These are phyloP conservation scores for Leucophenga maculata DNA, from an alignment of 2,888 invertebrate genomes.

Conservation along the genomic window DNA sequence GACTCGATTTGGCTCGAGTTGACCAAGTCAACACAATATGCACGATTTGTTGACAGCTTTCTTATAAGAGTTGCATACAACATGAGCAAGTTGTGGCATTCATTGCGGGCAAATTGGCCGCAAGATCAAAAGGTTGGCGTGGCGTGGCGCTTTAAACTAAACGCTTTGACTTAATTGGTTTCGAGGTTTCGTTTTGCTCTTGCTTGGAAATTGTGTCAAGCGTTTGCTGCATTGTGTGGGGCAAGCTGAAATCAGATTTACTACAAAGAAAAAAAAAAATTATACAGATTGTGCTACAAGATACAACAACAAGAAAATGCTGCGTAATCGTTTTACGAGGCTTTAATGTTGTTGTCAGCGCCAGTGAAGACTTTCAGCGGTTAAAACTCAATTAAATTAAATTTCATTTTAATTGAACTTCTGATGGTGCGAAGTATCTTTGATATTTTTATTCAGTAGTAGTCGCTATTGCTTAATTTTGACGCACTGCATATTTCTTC, in stretches of 20 bases:
- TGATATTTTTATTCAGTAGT: too few relatives aligned
- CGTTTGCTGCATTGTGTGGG: conserved; percentile 31
- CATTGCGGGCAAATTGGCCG: conserved; percentile 44
- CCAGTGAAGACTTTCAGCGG: conserved; percentile 5
- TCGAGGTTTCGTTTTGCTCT: conserved; percentile 16
- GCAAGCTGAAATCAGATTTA: conserved; percentile 44
- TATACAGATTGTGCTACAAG: conserved; percentile 59
- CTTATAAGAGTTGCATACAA: conserved; percentile 46
- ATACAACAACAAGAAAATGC: conserved; percentile 38
- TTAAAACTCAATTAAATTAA: too few relatives aligned
- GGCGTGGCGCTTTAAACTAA: conserved; percentile 32
- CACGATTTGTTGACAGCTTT: conserved; percentile 60
- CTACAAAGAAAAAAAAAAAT: conserved; percentile 38
- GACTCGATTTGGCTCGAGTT: conserved; percentile 22
- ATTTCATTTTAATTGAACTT: too few relatives aligned
- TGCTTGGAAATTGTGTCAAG: conserved; percentile 60
- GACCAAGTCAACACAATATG: conserved; percentile 14
- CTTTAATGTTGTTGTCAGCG: neutral
- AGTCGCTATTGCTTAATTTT: too few relatives aligned
- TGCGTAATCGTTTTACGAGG: conserved; percentile 6
- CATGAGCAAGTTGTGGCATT: conserved; percentile 1
- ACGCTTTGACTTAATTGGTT: conserved; percentile 52
- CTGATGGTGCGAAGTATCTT: too few relatives aligned
- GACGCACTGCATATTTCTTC: too few relatives aligned
- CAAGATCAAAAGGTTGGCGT: conserved; percentile 42